Base-by-base conservation (phyloP, 2,113 vertebrate genomes). In the Tachysurus vachellii region DNA sequence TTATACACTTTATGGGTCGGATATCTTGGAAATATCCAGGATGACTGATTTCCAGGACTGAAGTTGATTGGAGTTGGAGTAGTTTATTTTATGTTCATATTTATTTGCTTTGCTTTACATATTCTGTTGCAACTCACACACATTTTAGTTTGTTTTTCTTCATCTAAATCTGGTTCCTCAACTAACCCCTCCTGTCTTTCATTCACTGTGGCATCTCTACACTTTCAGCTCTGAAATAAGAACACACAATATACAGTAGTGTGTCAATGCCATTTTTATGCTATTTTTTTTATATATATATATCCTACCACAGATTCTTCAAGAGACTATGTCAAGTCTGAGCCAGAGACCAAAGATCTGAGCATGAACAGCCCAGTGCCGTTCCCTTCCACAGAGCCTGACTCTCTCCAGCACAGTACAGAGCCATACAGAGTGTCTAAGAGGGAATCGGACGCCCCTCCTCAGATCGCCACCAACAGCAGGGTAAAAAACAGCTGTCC, bases 401-500 rank as follows among this genome's bases (percentile, higher is more conserved):
- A 90, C 88, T 88, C 91, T 87, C 73, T 84, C 80, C 92, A 87
- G 84, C 57, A 89, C 16, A 87, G 85, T 70, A 28, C 90, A 5
- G 81, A 90, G 84, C 56, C 88, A 44, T 90, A 90, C 88, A 85
- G 68, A 3, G 61, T 68, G 53, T 88, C 82, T 5, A 93, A 89
- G 68, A 91, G 82, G 87, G 82, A 82, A 85, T 42, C 62, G 23
- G 71, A 59, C 5, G 31, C 82, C 26, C 13, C 44, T 44, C 47
- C 71, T 5, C 77, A 61, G 4, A 68, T 56, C 21, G 61, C 85
- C 21, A 83, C 86, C 92, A 94, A 88, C 91, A 90, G 92, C 61
- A 92, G 91, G 19, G 92, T 93, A 57, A 94, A 93, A 0, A 94
- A 92, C 12, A 94, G 93, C 14, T 93, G 94, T 88, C 96, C 95